Evolutionary conservation across 1,140 invertebrate genomes (phyloP).

Genomic region (Drosophila pachea): DNA sequence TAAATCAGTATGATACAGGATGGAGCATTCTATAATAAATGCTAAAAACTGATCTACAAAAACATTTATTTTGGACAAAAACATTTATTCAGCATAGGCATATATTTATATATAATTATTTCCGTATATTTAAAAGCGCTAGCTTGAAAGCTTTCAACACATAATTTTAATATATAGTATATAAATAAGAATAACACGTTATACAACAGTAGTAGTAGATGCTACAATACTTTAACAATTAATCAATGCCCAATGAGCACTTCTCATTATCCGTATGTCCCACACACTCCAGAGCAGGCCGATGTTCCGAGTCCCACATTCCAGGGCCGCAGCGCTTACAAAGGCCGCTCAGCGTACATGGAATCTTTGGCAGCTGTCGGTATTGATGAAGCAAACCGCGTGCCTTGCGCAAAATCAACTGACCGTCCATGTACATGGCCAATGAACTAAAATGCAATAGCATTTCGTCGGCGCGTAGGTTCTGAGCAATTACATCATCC

Average conservation of each 20-base stretch:
- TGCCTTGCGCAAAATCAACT: constrained; percentile 93
- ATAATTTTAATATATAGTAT: constrained; percentile 34
- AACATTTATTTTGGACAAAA: constrained; percentile 3
- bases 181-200: constrained; percentile 24
- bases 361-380: constrained; percentile 89
- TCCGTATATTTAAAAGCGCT: constrained; percentile 44
- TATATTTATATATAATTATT: constrained; percentile 32
- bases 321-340: constrained; percentile 93
- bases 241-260: constrained; percentile 79
- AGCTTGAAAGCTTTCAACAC: constrained; percentile 40
- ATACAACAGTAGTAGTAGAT: constrained; percentile 37
- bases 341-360: constrained; percentile 91
- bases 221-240: constrained; percentile 41
- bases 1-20: background rate
- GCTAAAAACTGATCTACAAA: background rate
- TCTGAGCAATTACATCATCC: constrained; percentile 93
- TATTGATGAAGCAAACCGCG: constrained; percentile 94
- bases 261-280: constrained; percentile 79
- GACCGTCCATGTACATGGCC: constrained; percentile 97
- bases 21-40: constrained; percentile 2
- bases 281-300: constrained; percentile 86
- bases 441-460: constrained; percentile 95
- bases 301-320: constrained; percentile 95
- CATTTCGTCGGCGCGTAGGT: constrained; percentile 94
- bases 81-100: constrained; percentile 29